Base-by-base conservation (phyloP, 2,888 invertebrate species). In the Cryptophagus acutangulus region DNA sequence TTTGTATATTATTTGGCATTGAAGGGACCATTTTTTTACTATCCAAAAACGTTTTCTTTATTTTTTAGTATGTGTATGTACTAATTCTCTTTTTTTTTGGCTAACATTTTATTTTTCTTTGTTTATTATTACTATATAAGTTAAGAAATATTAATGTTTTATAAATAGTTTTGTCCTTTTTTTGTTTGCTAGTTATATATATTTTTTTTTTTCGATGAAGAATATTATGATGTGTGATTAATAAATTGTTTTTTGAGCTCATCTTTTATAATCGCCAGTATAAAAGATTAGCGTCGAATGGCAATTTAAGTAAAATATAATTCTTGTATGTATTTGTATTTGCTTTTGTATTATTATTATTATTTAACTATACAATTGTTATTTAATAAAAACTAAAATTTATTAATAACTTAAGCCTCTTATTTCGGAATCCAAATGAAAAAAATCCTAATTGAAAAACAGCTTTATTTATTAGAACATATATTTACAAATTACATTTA, bases 251-350 rank as follows among this genome's bases (percentile, higher is more conserved):
- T 51, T 51, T 46, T 35, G 38, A 52, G 57, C 54, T 52, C 45
- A 49, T 56, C 55, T 58, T 62, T 63, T 59, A 58, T 61, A 63
- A 61, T 65, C 65, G 65, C 63, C 65, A 67, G 66, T 64, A 54
- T 62, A 55, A 55, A 57, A 47, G n/a, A n/a, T n/a, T n/a, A n/a
- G n/a, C n/a, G 48, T 57, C 46, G 49, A 57, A 56, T 55, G 47
- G 14, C 54, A 54, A 57, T 52, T 55, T 52, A 55, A 49, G 40
- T 49, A 44, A 57, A 59, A 55, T 58, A 51, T 55, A 53, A 53
- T 49, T 40, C n/a, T 20, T 20, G 6, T 8, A 20, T 8, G 51
- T 57, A 58, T 58, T 56, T 54, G 36, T 47, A 38, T 53, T 24
- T 15, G 20, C 52, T 50, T 57, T 63, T 59, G 59, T 62, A 64